Evolutionary conservation across 2,888 invertebrate species (phyloP).

Genomic region (Tipula lateralis): DNA sequence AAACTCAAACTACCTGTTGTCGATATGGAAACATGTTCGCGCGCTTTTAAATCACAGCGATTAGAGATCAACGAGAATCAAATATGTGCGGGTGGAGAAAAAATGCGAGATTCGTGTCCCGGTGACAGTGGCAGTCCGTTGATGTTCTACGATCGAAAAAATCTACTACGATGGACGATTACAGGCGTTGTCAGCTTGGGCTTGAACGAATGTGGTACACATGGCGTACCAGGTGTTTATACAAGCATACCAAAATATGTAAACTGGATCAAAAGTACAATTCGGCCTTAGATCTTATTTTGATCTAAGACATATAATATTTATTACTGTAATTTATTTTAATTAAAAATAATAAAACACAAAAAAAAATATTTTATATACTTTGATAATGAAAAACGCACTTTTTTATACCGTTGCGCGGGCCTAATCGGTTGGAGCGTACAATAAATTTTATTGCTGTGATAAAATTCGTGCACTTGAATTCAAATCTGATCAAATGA

Average conservation of each 20-base stretch:
- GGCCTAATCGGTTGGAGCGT: neutral
- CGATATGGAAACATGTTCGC: slow-evolving; percentile 52
- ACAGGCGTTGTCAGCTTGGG: slow-evolving; percentile 67
- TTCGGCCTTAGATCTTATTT: neutral
- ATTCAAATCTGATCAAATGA: neutral
- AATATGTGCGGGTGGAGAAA: slow-evolving; percentile 66
- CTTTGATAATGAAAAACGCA: neutral
- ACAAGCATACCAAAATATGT: slow-evolving; percentile 58
- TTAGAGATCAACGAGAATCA: slow-evolving; percentile 54
- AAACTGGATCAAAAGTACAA: slow-evolving; percentile 55
- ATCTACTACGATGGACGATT: slow-evolving; percentile 52
- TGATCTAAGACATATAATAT: neutral
- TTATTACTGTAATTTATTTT: neutral
- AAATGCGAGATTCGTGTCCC: slow-evolving; percentile 64
- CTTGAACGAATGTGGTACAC: slow-evolving; percentile 58
- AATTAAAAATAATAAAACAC: neutral
- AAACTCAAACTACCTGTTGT: slow-evolving; percentile 59
- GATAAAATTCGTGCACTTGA: neutral
- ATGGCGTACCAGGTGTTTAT: slow-evolving; percentile 65
- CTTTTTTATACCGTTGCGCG: neutral
- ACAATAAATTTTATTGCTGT: neutral
- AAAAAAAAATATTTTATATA: neutral
- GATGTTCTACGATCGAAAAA: slow-evolving; percentile 53
- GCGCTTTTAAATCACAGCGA: slow-evolving; percentile 51
- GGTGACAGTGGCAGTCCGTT: slow-evolving; percentile 69